Base-by-base conservation (phyloP, 2,113 vertebrate genomes). In the Phyllostomus hastatus region DNA sequence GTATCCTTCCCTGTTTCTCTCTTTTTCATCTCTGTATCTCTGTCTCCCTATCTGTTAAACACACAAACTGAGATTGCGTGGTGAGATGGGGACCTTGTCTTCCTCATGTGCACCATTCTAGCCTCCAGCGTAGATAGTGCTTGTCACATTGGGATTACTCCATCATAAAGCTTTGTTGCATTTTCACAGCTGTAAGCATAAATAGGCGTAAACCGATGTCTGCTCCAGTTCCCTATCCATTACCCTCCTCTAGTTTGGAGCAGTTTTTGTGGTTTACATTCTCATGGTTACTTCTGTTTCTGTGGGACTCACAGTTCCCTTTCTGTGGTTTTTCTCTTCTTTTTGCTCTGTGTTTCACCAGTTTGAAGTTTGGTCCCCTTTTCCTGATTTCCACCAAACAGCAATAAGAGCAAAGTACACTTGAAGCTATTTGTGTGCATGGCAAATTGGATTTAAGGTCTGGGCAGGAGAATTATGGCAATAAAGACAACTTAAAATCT, bases 351-450 rank as follows among this genome's bases (percentile, higher is more conserved):
- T 87, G 26, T 95, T 93, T 64, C 95, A 76, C n/a, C 31, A 70
- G 8, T 43, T 82, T 97, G 66, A 35, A 96, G 75, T 80, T 87
- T 75, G 76, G 24, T n/a, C 31, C 14, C 24, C 48, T 91, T 79
- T 78, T 19, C 11, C 33, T 94, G 50, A 19, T 96, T 94, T 92
- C 50, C 64, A 66, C 46, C 80, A 84, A 85, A 92, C 43, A 90
- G 33, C 57, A 94, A 28, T 50, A 80, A 82, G 82, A 91, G 72
- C 79, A 92, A 82, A 92, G 81, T 76, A 78, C 2, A 52, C 19
- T 35, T n/a, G 81, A 17, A 88, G 79, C 59, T 88, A 19, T 79
- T 84, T 96, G 76, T 88, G 66, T 67, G 31, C 72, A 35, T 3
- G 6, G 70, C 66, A 91, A 92, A 88, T 84, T 88, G 52, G 91